Evolutionary conservation across 2,888 invertebrate species (phyloP), one percentile per base, ranked within the genome.

Genomic region (Isoperla grammatica): DNA sequence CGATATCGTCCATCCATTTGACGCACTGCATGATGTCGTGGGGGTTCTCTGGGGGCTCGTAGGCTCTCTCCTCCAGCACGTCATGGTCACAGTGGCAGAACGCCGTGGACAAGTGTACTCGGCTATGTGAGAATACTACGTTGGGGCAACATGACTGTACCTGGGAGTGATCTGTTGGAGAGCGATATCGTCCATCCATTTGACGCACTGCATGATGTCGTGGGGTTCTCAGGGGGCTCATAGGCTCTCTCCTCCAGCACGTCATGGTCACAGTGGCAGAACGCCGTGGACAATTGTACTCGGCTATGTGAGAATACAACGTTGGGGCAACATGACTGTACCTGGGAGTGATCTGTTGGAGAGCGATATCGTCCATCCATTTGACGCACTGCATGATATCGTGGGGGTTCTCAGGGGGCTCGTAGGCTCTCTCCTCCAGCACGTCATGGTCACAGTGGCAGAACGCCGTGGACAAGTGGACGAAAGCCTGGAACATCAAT

Each of bases 31-130:
- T 29, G 29, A 29, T 29, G 29, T 29, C 29, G 29, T 29, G 29
- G 29, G 29, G 29, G 4, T 29, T 8, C 29, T 29, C 8, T 4
- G 29, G 29, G 29, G 29, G 29, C 8, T 8, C 5, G 4, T 6
- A 8, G 29, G 29, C 29, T 84, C 65, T 29, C 8, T 29, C 29
- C 29, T 29, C 29, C 29, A 29, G 29, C 4, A 8, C 4, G 29
- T 29, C 29, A 4, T 88, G 82, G 71, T 97, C 95, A 65, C 95
- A 92, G 69, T 97, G 95, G 71, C 96, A 95, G 73, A 96, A 98
- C 0, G 96, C 96, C 0, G 97, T 97, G 6, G 95, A 95, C n/a
- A 95, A 81, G 73, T 98, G 95, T 4, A 97, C 81, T n/a, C n/a
- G n/a, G n/a, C n/a, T n/a, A n/a, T n/a, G n/a, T n/a, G n/a, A n/a